Base-by-base conservation (phyloP, 2,113 vertebrate species). In the Platichthys stellatus region DNA sequence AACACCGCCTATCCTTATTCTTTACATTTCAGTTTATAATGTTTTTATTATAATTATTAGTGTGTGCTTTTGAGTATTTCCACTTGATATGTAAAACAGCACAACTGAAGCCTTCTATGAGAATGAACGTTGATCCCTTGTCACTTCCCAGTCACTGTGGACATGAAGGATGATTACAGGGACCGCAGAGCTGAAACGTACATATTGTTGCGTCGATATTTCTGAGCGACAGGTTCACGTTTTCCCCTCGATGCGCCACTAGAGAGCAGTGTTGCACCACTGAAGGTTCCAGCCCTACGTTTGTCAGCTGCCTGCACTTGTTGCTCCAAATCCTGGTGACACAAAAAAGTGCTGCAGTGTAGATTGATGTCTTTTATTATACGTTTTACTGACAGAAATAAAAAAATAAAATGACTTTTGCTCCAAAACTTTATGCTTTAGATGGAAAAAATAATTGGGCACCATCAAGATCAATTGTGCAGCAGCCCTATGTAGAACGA, bases 181-280 rank as follows among this genome's bases (percentile, higher is more conserved):
- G 43, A 53, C 43, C 40, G 40, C 13, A 17, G 11, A 2, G 10
- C 9, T 28, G 4, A 26, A 60, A 38, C 15, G 4, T 15, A n/a
- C 24, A 6, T 31, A 31, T 28, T 12, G 4, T 9, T 1, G 3
- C 13, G 13, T 28, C 15, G 14, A 43, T 21, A 59, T 17, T 56
- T 10, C 13, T 40, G 47, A 51, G 47, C 5, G 47, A 18, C 31
- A 3, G n/a, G 21, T 0, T 24, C 54, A 3, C 21, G 18, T 40
- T 17, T 8, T 10, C 31, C 56, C 23, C 23, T 0, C 47, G 14
- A 5, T 6, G 14, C 0, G 15, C 89, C 92, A 90, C 93, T 72
- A 89, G 93, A 89, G 88, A 20, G 88, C 86, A 87, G 82, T 88
- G 20, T 88, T 53, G 72, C 67, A 68, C 74, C 64, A 69, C 28